A percentile compares a stretch with the other conserved stretches of the same genome.
Conservation (phyloP, 1,140 invertebrate species). For the Pararge aegeria region DNA sequence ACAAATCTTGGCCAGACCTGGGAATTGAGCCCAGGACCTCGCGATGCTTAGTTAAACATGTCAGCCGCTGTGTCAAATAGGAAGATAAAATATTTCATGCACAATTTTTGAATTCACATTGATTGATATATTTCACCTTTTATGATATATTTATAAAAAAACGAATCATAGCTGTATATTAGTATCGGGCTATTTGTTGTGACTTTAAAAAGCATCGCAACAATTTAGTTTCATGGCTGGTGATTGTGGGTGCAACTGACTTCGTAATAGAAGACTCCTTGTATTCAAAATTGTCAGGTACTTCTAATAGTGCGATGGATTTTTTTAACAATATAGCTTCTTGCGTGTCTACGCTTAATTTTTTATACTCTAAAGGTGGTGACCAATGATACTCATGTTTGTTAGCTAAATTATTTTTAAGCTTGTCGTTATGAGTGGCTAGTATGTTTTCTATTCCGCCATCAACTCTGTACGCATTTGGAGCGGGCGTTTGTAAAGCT, state of each 20-base stretch:
- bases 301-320: conserved; percentile 46
- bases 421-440: conserved; percentile 48
- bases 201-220: conserved; percentile 31
- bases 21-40: too few relatives aligned
- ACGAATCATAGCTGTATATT: too few relatives aligned
- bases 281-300: conserved; percentile 19
- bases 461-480: conserved; percentile 49
- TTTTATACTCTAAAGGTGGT: conserved; percentile 23
- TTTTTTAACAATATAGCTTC: conserved; percentile 43
- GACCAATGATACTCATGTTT: conserved; percentile 47
- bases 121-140: too few relatives aligned
- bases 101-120: too few relatives aligned
- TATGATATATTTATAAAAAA: too few relatives aligned
- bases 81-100: too few relatives aligned
- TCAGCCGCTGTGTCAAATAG: too few relatives aligned
- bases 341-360: conserved; percentile 40
- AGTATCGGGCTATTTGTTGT: background rate
- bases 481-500: conserved; percentile 39
- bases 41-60: too few relatives aligned
- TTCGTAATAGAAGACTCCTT: conserved; percentile 11
- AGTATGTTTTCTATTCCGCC: conserved; percentile 57
- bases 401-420: conserved; percentile 56
- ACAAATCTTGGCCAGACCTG: too few relatives aligned
- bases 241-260: conserved; percentile 8
- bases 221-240: conserved; percentile 26